Evolutionary conservation across 2,797 vertebrate species (phyloP).

Genomic region (Allobates femoralis): DNA sequence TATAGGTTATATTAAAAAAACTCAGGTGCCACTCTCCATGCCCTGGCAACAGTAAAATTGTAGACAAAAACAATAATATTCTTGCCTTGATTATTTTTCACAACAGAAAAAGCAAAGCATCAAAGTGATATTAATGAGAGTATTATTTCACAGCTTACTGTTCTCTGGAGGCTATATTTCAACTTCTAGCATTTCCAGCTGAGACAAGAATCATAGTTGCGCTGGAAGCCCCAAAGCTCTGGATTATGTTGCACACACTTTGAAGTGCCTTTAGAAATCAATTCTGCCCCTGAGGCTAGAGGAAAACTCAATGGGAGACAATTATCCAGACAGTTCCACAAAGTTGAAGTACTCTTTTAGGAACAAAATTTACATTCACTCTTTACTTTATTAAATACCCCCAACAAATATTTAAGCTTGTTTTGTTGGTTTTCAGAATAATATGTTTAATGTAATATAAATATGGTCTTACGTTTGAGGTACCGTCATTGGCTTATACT

Average conservation of each 20-base stretch:
- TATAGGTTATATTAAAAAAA: not conserved
- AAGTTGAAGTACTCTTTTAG: constrained; percentile 31
- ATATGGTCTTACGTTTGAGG: not conserved
- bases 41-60: constrained; percentile 7
- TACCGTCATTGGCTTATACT: not conserved
- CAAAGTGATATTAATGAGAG: constrained; percentile 63
- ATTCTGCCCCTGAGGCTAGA: constrained; percentile 25
- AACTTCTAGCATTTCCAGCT: constrained; percentile 61
- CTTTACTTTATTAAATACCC: not conserved
- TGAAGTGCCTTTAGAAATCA: constrained; percentile 57
- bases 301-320: constrained; percentile 51
- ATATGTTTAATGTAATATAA: not conserved
- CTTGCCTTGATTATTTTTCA: constrained; percentile 44
- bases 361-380: constrained; percentile 3
- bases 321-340: not conserved
- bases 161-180: constrained; percentile 63
- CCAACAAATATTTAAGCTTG: not conserved
- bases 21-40: constrained; percentile 7
- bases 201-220: constrained; percentile 60
- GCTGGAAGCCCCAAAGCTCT: constrained; percentile 57
- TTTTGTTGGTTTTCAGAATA: not conserved
- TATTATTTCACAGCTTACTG: constrained; percentile 61
- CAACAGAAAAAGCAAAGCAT: constrained; percentile 62
- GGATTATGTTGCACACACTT: constrained; percentile 50
- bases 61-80: constrained; percentile 42